Conservation (phyloP, 2,797 vertebrate species). For the Melanotaenia nigrans region DNA sequence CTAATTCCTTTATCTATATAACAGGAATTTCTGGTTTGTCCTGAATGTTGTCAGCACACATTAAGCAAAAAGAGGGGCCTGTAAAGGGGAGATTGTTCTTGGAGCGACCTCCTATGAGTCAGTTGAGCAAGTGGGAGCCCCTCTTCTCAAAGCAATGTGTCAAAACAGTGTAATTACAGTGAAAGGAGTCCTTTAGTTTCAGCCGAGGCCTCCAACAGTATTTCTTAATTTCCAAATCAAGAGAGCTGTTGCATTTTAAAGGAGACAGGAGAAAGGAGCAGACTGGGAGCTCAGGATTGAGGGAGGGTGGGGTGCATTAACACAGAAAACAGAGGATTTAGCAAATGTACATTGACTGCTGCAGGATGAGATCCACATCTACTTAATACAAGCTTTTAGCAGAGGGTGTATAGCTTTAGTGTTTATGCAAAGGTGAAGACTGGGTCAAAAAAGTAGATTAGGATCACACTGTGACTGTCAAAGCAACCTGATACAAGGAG, state of each 20-base stretch:
- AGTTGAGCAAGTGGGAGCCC: slow-evolving; percentile 45
- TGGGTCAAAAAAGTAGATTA: neutral
- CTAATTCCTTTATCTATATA: slow-evolving; percentile 9
- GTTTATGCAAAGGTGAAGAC: neutral
- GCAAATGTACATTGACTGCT: neutral
- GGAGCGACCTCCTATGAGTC: slow-evolving; percentile 43
- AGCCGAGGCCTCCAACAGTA: slow-evolving; percentile 10
- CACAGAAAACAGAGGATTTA: slow-evolving; percentile 18
- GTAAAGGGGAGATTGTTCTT: slow-evolving; percentile 39
- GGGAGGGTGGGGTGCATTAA: neutral
- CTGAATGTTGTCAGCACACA: slow-evolving; percentile 10
- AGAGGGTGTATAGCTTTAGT: slow-evolving; percentile 12
- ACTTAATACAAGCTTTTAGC: neutral
- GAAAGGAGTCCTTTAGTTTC: slow-evolving; percentile 34
- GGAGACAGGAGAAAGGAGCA: slow-evolving; percentile 7
- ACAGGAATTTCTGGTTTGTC: slow-evolving; percentile 14
- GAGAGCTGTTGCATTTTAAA: slow-evolving; percentile 52
- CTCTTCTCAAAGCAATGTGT: slow-evolving; percentile 29
- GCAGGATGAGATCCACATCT: slow-evolving; percentile 2
- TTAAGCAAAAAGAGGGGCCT: slow-evolving; percentile 4
- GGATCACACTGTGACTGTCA: slow-evolving; percentile 7
- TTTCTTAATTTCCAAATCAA: slow-evolving; percentile 58
- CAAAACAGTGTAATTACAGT: slow-evolving; percentile 43
- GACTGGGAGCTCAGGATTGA: neutral
- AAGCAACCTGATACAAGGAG: slow-evolving; percentile 1